phyloP scores from a whole-genome alignment of 2,797 vertebrate species.

The Darevskia mixta region DNA sequence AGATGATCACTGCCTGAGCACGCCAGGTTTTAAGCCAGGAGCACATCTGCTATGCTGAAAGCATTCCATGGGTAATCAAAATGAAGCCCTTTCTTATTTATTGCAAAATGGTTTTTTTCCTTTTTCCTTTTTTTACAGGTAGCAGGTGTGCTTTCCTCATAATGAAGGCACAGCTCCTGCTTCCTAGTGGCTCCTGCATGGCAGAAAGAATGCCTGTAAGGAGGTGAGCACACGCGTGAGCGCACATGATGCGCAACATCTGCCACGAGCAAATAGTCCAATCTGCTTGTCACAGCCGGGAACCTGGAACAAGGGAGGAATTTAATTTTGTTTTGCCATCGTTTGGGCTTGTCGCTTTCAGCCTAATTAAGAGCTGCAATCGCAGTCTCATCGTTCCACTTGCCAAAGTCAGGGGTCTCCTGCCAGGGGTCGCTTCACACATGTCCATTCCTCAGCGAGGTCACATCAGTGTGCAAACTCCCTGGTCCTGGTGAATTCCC shows the following conservation, averaged over 20 bases:
- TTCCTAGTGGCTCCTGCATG: background rate
- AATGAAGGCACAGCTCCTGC: background rate
- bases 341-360: background rate
- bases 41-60: background rate
- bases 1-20: accelerated
- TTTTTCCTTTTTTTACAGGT: background rate
- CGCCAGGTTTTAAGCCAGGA: accelerated
- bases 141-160: conserved; percentile 27
- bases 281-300: conserved; percentile 2
- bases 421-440: background rate
- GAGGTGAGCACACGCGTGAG: background rate
- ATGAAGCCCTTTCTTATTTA: background rate
- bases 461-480: background rate
- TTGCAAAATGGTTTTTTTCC: no score
- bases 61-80: background rate
- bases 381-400: background rate
- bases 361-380: background rate
- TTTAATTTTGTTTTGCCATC: background rate
- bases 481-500: background rate
- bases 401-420: background rate
- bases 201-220: conserved; percentile 10
- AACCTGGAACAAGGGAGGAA: background rate
- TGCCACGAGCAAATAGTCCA: background rate
- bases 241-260: background rate
- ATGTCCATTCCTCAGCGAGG: background rate